These are phyloP conservation scores for Hofmannophila pseudospretella DNA, from an alignment of 2,888 invertebrate genomes.

Conservation along the genomic window DNA sequence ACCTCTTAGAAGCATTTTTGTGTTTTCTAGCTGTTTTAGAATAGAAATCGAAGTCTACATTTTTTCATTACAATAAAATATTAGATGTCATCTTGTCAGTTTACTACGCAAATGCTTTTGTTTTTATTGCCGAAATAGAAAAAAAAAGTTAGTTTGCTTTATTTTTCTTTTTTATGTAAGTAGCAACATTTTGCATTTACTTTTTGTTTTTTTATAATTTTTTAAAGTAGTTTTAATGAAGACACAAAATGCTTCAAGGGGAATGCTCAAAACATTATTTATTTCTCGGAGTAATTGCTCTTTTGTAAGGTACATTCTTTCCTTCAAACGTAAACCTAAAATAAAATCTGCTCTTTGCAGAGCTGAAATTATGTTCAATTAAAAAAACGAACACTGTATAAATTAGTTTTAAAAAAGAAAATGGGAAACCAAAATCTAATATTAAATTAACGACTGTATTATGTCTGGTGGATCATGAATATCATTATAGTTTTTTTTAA, in stretches of 20 bases:
- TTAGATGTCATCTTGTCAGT: no score
- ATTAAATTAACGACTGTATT: conserved; percentile 32
- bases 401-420: no score
- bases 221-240: background rate
- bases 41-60: no score
- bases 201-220: background rate
- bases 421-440: background rate
- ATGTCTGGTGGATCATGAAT: conserved; percentile 27
- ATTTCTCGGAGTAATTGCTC: conserved; percentile 27
- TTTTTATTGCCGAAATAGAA: no score
- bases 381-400: conserved; percentile 13
- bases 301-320: conserved; percentile 16
- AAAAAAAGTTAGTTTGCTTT: no score
- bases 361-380: conserved; percentile 5
- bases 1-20: conserved; percentile 10
- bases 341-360: background rate
- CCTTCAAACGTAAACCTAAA: no score
- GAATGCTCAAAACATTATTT: conserved; percentile 40
- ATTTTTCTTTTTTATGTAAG: no score
- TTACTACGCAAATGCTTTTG: no score
- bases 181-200: no score
- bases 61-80: no score
- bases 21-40: background rate
- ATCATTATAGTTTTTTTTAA: conserved; percentile 10
- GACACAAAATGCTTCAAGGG: conserved; percentile 7